phyloP scores from a whole-genome alignment of 2,797 vertebrate genomes.

The Clarias platycephalus region DNA sequence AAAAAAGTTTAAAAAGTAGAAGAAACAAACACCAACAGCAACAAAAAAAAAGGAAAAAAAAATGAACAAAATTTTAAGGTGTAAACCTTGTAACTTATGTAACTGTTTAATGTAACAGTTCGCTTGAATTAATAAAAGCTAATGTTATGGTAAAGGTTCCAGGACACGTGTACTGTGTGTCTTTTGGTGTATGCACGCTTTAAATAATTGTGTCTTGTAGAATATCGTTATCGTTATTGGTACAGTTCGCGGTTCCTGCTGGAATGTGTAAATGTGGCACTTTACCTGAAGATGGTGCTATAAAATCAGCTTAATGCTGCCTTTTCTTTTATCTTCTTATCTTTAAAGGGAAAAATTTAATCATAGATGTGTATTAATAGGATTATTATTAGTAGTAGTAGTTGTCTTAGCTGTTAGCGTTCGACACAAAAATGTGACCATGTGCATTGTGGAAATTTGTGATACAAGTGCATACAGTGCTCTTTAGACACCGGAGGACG shows the following conservation, averaged over 20 bases:
- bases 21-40: conserved; percentile 48
- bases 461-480: background rate
- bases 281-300: background rate
- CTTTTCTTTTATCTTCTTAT: background rate
- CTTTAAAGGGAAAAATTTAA: background rate
- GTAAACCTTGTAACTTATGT: conserved; percentile 94
- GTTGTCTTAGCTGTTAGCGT: background rate
- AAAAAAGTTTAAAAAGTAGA: conserved; percentile 26
- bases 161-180: background rate
- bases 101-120: conserved; percentile 97
- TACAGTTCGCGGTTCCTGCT: background rate
- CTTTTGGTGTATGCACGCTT: background rate
- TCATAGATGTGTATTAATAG: background rate
- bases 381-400: background rate
- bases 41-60: conserved; percentile 69
- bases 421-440: background rate
- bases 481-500: background rate
- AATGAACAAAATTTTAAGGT: conserved; percentile 73
- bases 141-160: conserved; percentile 73
- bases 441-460: background rate
- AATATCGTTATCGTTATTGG: background rate
- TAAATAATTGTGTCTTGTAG: background rate
- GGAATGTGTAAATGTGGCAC: background rate
- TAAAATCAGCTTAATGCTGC: background rate
- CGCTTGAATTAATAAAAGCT: conserved; percentile 94